A percentile compares a stretch with the other conserved stretches of the same genome.
phyloP scores from a whole-genome alignment of 2,888 invertebrate genomes.

The Agrochola litura region DNA sequence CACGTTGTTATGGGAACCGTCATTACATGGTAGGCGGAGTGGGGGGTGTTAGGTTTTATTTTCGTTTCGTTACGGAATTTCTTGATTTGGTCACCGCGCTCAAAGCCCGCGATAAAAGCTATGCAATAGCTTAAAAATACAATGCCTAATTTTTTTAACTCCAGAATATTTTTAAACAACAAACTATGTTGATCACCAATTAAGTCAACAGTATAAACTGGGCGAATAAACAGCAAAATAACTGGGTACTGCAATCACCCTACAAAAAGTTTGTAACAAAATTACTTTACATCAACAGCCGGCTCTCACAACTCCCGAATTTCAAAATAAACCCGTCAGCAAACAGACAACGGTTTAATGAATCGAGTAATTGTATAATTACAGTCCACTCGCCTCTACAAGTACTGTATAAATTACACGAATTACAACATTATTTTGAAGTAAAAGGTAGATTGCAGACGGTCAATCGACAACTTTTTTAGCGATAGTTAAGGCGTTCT shows the following conservation, averaged over 20 bases:
- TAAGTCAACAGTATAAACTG: background rate
- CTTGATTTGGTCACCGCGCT: no score
- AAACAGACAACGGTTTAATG: conserved; percentile 59
- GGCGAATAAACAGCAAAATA: conserved; percentile 21
- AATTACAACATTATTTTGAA: conserved; percentile 25
- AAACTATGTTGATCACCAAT: conserved; percentile 23
- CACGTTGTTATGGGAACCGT: no score
- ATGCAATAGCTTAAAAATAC: no score
- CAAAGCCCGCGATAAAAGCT: no score
- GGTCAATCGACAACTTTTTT: background rate
- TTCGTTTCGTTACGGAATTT: no score
- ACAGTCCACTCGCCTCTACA: conserved; percentile 46
- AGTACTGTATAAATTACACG: conserved; percentile 54
- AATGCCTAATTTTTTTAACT: no score
- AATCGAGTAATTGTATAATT: conserved; percentile 70
- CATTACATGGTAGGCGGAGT: no score
- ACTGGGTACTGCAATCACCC: conserved; percentile 7
- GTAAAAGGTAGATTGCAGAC: background rate
- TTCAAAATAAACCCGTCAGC: conserved; percentile 39
- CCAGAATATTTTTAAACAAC: background rate
- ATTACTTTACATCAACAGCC: conserved; percentile 32
- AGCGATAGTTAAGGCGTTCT: background rate
- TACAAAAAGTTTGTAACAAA: conserved; percentile 47
- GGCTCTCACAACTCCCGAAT: conserved; percentile 17
- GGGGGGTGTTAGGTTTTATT: no score